Evolutionary conservation across 2,888 invertebrate genomes (phyloP).

Genomic region (Schizaphis graminum): DNA sequence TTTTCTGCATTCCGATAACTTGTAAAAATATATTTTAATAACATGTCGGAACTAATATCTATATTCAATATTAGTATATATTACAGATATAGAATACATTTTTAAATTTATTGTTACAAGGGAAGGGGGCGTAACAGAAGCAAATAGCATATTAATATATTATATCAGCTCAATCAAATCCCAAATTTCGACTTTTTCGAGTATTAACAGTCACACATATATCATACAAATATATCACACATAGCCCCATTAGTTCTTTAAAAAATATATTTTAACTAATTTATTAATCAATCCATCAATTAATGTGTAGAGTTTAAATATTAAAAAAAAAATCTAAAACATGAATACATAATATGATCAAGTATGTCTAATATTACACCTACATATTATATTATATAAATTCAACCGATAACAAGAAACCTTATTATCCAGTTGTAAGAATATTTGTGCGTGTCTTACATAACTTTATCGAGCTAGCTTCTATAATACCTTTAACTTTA

Average conservation of each 20-base stretch:
- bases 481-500: background rate
- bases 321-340: background rate
- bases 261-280: background rate
- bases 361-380: background rate
- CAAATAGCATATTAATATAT: background rate
- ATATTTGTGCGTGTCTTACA: background rate
- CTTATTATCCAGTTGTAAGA: background rate
- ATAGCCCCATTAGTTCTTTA: background rate
- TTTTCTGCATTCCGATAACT: background rate
- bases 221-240: background rate
- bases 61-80: too few species aligned
- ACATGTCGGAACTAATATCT: background rate
- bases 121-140: background rate
- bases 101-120: background rate
- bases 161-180: background rate
- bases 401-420: background rate
- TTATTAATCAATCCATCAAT: background rate
- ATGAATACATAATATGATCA: background rate
- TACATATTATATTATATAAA: background rate
- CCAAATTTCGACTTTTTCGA: too few species aligned
- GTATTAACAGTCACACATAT: background rate
- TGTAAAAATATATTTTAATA: background rate
- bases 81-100: background rate
- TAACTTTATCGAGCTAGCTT: constrained; percentile 10
- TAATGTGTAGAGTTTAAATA: background rate